Evolutionary conservation across 2,888 invertebrate species (phyloP).

Genomic region (Epirrhoe tristata): DNA sequence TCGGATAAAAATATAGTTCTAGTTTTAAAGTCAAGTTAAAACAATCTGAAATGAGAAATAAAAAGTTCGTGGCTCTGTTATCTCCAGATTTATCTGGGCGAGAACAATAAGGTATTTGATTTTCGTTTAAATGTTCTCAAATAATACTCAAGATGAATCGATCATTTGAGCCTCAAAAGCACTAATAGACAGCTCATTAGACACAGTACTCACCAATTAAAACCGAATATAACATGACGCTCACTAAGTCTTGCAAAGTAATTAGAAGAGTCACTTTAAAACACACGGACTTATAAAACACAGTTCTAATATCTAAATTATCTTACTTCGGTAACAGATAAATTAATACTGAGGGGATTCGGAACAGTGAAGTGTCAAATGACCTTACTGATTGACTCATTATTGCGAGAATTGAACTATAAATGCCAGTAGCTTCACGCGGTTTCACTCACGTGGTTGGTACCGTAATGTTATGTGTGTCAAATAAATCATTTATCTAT

Average conservation of each 20-base stretch:
- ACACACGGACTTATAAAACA: slow-evolving; percentile 48
- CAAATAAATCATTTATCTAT: too few species aligned
- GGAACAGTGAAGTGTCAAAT: slow-evolving; percentile 2
- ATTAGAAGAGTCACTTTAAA: slow-evolving; percentile 52
- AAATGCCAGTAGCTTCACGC: too few species aligned
- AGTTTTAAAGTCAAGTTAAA: too few species aligned
- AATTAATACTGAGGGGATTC: slow-evolving; percentile 3
- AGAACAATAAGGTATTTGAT: too few species aligned
- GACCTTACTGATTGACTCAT: slow-evolving; percentile 13
- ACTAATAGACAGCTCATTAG: slow-evolving; percentile 37
- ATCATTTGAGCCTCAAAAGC: neutral
- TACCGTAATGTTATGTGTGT: too few species aligned
- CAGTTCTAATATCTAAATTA: neutral
- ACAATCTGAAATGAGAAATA: too few species aligned
- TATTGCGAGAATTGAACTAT: neutral
- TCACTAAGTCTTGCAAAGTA: slow-evolving; percentile 45
- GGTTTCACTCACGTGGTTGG: too few species aligned
- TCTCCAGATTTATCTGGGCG: too few species aligned
- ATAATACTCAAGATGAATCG: neutral
- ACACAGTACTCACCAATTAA: slow-evolving; percentile 61
- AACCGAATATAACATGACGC: slow-evolving; percentile 56
- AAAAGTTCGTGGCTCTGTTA: too few species aligned
- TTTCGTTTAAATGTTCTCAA: neutral
- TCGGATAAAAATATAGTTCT: too few species aligned
- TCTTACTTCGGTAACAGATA: neutral